Evolutionary conservation across 1,140 invertebrate species (phyloP), one percentile per base, ranked within the genome.

Genomic region (Monochamus saltuarius): DNA sequence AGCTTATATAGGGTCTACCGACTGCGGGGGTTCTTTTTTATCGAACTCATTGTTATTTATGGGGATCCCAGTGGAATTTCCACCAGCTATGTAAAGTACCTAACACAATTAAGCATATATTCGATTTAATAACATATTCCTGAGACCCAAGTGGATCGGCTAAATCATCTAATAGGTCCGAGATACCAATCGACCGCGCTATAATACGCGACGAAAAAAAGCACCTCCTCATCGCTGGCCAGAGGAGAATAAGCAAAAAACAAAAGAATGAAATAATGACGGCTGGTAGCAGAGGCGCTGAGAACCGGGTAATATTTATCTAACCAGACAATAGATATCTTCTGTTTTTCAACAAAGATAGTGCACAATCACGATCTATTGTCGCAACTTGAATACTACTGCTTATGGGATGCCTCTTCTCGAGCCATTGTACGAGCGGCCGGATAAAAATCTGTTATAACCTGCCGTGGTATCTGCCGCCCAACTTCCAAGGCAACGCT

Each of bases 341-440:
- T 56, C 59, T 61, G 59, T 56, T 61, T 61, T 61, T 51, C 52
- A 61, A 45, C 52, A 61, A 61, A 61, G 53, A 61, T 61, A 61
- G 8, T 56, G 59, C 59, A 56, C 53, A 51, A 51, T 61, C 59
- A 61, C 59, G 53, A 42, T 42, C 42, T 52, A 56, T 56, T 56
- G 59, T 61, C 59, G 43, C 46, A 50, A 56, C 29, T 42, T 61
- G 35, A 61, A 61, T 61, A 56, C 53, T 47, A 56, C 53, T 62
- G 55, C 46, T 49, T 61, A 61, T 59, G 39, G 50, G 38, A 59
- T 59, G 43, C 22, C 49, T 59, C 53, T 45, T 42, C 39, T 42
- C 39, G n/a, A 16, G 39, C 39, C 39, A 42, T 42, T 42, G 39
- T 42, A 16, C 16, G 16, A n/a, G 16, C 39, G n/a, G 39, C 16